Conservation (phyloP, 2,888 invertebrate species). For the Limenitis camilla region DNA sequence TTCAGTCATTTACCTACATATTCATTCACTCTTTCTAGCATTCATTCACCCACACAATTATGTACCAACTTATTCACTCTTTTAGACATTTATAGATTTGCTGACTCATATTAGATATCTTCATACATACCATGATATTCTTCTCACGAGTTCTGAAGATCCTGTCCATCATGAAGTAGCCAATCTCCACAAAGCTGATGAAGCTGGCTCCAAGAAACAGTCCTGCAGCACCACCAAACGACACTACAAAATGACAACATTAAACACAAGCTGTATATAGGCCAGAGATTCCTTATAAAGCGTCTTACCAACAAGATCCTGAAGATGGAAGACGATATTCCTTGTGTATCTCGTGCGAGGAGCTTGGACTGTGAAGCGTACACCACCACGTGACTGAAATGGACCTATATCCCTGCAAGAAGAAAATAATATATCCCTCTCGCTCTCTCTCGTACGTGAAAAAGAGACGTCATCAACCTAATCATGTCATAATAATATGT, state of each 20-base stretch:
- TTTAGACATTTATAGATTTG: too few species aligned
- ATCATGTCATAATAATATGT: too few species aligned
- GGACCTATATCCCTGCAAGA: conserved; percentile 30
- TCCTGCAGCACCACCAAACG: conserved; percentile 77
- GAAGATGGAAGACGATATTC: conserved; percentile 77
- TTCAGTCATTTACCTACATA: neutral
- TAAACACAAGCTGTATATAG: neutral
- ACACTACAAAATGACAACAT: conserved; percentile 50
- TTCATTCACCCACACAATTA: too few species aligned
- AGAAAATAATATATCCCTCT: neutral
- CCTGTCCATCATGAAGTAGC: conserved; percentile 64
- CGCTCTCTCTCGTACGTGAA: too few species aligned
- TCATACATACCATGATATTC: neutral
- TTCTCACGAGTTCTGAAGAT: neutral
- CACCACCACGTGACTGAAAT: conserved; percentile 52
- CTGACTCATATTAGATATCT: too few species aligned
- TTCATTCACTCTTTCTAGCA: too few species aligned
- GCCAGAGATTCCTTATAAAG: neutral
- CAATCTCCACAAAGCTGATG: conserved; percentile 75
- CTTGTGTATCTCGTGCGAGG: conserved; percentile 74
- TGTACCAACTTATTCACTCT: too few species aligned
- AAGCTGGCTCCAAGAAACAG: conserved; percentile 78
- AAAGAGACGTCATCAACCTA: too few species aligned
- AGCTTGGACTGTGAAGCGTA: conserved; percentile 67
- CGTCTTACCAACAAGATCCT: conserved; percentile 75